phyloP scores from a whole-genome alignment of 2,888 invertebrate species.

The Tenthredo notha region DNA sequence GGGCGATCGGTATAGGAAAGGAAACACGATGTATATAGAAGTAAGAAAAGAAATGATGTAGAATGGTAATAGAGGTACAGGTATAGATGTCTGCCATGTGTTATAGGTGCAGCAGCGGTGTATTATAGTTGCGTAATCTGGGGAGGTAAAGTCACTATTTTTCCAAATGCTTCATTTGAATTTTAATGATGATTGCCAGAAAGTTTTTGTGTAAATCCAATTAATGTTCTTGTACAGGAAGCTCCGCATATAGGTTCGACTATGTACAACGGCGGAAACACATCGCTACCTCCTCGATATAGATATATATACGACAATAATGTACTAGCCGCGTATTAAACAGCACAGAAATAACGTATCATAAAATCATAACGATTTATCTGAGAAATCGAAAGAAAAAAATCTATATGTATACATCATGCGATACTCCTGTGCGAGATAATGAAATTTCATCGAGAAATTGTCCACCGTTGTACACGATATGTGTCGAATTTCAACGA shows the following conservation, averaged over 20 bases:
- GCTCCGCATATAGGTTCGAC: background rate
- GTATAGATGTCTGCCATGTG: background rate
- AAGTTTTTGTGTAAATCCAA: slow-evolving; percentile 49
- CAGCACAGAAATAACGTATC: background rate
- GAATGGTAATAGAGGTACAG: background rate
- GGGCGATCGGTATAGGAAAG: background rate
- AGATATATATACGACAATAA: background rate
- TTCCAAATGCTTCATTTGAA: slow-evolving; percentile 41
- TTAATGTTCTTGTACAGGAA: slow-evolving; percentile 43
- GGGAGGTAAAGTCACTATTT: slow-evolving; percentile 30
- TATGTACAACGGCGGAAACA: slow-evolving; percentile 35
- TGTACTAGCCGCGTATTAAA: background rate
- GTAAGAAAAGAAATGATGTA: slow-evolving; percentile 24
- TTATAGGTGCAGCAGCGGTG: background rate
- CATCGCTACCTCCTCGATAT: background rate
- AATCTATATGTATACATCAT: background rate
- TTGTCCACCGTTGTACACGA: background rate
- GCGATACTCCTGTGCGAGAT: background rate
- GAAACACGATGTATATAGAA: background rate
- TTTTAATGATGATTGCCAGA: slow-evolving; percentile 48
- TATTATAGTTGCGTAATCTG: slow-evolving; percentile 35
- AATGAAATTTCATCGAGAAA: background rate
- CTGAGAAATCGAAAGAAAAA: background rate
- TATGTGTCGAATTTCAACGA: background rate
- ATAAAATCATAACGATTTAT: background rate